Conservation (phyloP, 2,888 invertebrate species). For the Caenorhabditis japonica region DNA sequence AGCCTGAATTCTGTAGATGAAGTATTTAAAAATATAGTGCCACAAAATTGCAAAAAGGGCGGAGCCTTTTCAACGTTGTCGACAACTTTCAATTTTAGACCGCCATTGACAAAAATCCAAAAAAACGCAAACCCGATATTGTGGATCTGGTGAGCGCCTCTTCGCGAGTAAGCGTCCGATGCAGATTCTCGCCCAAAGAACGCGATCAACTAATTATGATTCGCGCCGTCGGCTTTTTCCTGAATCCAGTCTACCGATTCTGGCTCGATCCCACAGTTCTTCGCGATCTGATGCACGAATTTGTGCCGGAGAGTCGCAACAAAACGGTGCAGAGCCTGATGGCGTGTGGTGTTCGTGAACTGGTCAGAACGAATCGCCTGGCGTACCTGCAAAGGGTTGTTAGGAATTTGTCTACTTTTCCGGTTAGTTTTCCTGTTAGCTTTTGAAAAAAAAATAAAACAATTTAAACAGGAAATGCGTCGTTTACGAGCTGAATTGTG, state of each 20-base stretch:
- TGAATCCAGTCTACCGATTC: slow-evolving; percentile 75
- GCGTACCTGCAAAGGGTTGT: slow-evolving; percentile 74
- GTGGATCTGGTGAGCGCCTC: slow-evolving; percentile 65
- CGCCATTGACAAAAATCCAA: slow-evolving; percentile 21
- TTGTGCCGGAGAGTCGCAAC: slow-evolving; percentile 68
- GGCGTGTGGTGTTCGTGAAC: slow-evolving; percentile 75
- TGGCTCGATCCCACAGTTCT: slow-evolving; percentile 75
- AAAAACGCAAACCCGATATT: slow-evolving; percentile 65
- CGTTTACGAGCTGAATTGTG: slow-evolving; percentile 63
- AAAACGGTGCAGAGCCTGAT: slow-evolving; percentile 70
- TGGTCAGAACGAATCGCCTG: slow-evolving; percentile 64
- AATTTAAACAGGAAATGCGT: slow-evolving; percentile 69
- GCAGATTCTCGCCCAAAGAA: slow-evolving; percentile 68
- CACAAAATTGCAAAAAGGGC: no score
- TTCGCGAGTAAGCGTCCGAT: slow-evolving; percentile 51
- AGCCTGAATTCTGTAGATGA: no score
- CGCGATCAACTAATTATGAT: slow-evolving; percentile 73
- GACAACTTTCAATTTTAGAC: no score
- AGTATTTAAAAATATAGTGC: no score
- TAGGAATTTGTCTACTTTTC: slow-evolving; percentile 66
- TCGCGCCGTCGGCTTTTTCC: slow-evolving; percentile 74
- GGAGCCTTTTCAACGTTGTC: no score
- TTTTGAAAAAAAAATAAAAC: no score
- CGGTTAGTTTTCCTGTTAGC: slow-evolving; percentile 21
- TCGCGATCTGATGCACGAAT: slow-evolving; percentile 75